Evolutionary conservation across 2,888 invertebrate genomes (phyloP), one percentile per base, ranked within the genome.

Genomic region (Laothoe populi): DNA sequence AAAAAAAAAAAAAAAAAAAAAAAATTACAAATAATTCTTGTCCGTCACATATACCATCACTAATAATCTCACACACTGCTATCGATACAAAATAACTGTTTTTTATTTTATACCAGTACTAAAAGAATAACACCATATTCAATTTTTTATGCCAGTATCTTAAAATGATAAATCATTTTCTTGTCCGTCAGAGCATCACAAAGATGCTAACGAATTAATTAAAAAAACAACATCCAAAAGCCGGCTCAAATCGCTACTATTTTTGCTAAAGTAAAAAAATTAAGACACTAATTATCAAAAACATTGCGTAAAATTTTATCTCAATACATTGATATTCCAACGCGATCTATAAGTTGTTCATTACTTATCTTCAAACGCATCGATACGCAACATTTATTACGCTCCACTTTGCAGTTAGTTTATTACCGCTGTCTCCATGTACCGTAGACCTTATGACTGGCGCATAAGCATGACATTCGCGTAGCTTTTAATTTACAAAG

Each of bases 321-420:
- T 75, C 68, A 71, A 76, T 74, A 77, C 74, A 81, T 85, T 83
- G 76, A 74, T 77, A 87, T 87, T 87, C 83, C 77, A 82, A 83
- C 83, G 77, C 79, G 82, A 84, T 81, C 78, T 87, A 86, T 85
- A 88, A 85, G 85, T 86, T 85, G 82, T 87, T 90, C 91, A 90
- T 91, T 87, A 91, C 90, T 89, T 90, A 92, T 91, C 91, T 90
- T 90, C 88, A 91, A 86, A 88, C 87, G 88, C 92, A 90, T 91
- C 90, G 88, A 90, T 90, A 89, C 90, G 87, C 88, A 87, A 88
- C 91, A 92, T 92, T 92, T 92, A 91, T 92, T 89, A 90, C 84
- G 79, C 72, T 81, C 79, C 75, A 70, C 75, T 79, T 75, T 70
- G 74, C 85, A 72, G 83, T 70, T 21, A 62, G 70, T 70, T 19